These are phyloP conservation scores for Rhagoletis zephyria DNA, from an alignment of 1,140 invertebrate species.

Conservation along the genomic window DNA sequence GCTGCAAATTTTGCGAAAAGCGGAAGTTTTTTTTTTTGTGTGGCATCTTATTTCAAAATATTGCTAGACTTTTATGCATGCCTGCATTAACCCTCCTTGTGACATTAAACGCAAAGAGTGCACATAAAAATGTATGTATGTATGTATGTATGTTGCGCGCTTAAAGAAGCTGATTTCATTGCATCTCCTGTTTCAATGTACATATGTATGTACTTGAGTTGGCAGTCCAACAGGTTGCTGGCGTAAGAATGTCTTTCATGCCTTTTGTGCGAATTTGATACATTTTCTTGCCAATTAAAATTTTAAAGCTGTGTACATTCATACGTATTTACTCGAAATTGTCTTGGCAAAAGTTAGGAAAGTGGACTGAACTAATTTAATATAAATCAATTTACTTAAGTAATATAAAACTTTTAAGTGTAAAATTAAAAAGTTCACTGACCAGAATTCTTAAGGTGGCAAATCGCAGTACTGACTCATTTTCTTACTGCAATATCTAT, in stretches of 20 bases:
- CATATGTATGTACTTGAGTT: not conserved
- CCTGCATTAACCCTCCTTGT: not conserved
- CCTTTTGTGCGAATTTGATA: not conserved
- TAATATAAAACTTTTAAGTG: too few species aligned
- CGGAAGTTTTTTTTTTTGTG: not conserved
- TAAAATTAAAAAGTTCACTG: too few species aligned
- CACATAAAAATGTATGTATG: constrained; percentile 3
- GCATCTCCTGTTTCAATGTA: not conserved
- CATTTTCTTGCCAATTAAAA: not conserved
- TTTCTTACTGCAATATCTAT: too few species aligned
- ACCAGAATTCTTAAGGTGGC: too few species aligned
- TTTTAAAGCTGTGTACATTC: not conserved
- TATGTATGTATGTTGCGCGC: not conserved
- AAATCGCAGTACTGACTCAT: too few species aligned
- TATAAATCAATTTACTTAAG: too few species aligned
- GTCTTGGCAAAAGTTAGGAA: too few species aligned
- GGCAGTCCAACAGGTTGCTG: not conserved
- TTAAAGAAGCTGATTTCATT: not conserved
- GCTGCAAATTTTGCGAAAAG: not conserved
- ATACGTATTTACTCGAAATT: too few species aligned
- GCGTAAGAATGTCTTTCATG: not conserved
- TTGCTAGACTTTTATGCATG: constrained; percentile 4
- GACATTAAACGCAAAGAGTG: too few species aligned
- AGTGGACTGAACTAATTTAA: too few species aligned
- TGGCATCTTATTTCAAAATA: constrained; percentile 46